Evolutionary conservation across 2,797 vertebrate genomes (phyloP), one percentile per base, ranked within the genome.

Genomic region (Champsocephalus esox): DNA sequence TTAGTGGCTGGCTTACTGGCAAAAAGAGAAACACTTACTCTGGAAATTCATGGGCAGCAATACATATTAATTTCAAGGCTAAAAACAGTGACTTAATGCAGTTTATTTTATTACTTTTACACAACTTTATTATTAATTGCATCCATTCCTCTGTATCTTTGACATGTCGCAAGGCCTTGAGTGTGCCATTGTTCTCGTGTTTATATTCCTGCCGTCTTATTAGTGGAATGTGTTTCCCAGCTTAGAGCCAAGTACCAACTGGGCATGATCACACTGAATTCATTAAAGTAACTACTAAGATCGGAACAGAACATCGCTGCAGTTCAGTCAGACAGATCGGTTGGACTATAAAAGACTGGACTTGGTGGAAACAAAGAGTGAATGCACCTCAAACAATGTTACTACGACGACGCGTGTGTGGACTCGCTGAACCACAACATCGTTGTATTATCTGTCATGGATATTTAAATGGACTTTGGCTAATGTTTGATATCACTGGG

Each of bases 11-110:
- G 34, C 34, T 38, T 32, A 21, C 19, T 41, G 46, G 28, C 43
- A 51, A 7, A 51, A 66, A 72, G 54, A 28, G 24, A 72, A 67
- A 63, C 50, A 70, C 46, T 59, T 49, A 56, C 51, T 43, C 38
- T 34, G 59, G 54, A 58, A 6, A 41, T 24, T 38, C 12, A 60
- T 58, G 55, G 12, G 57, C 5, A 17, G 10, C n/a, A 59, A 68
- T 14, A 49, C 11, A 49, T 49, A 58, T 28, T 12, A 51, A 49
- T 45, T 12, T 21, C 9, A 46, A 66, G n/a, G 28, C 11, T 70
- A 21, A 64, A 65, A 65, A 55, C 45, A 32, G 10, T 5, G 2
- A 71, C 28, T 65, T 12, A 17, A 17, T 34, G 50, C 28, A 34
- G 13, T n/a, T n/a, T 12, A 3, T 44, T 50, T 28, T 14, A 52